Evolutionary conservation across 2,113 vertebrate species (phyloP), one percentile per base, ranked within the genome.

Genomic region (Ceratotherium simum): DNA sequence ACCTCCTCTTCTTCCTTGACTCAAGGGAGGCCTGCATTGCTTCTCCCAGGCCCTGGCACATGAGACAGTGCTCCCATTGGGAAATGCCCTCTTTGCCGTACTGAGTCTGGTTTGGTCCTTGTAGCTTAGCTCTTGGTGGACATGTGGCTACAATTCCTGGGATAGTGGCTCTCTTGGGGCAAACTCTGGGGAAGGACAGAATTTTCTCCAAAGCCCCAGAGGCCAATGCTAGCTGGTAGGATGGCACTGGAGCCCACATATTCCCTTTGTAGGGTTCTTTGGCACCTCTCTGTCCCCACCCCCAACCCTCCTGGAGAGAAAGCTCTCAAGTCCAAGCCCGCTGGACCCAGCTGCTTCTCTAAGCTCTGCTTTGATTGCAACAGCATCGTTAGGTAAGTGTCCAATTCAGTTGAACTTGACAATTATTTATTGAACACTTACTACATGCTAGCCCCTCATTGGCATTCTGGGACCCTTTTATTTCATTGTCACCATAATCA

Each of bases 201-300:
- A 17, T 70, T 95, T 93, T 91, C 82, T 48, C 31, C 29, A 67
- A 90, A 91, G 69, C 42, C 10, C 48, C 54, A 64, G 69, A 92
- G 46, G 64, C 60, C 64, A 56, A 48, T 25, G 16, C 73, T 0
- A 0, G 29, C 36, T 51, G 69, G 51, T 14, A 79, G 70, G 67
- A 31, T 83, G 75, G 36, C 83, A 58, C 8, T 88, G 7, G 18
- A 82, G 42, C 17, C 36, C 58, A 0, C 76, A 25, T 96, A n/a
- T 3, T 95, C 83, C 64, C 42, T 65, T 90, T 64, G 5, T 84
- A 98, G 98, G 98, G 21, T 88, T 95, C 58, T 96, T 98, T 80
- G 98, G 97, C 39, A 89, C 90, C 42, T 96, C 96, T 17, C 69
- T 96, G 56, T 95, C 97, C 42, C 93, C 54, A 0, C 14, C 72